phyloP scores from a whole-genome alignment of 1,140 invertebrate species.

The Dendrolimus punctatus region DNA sequence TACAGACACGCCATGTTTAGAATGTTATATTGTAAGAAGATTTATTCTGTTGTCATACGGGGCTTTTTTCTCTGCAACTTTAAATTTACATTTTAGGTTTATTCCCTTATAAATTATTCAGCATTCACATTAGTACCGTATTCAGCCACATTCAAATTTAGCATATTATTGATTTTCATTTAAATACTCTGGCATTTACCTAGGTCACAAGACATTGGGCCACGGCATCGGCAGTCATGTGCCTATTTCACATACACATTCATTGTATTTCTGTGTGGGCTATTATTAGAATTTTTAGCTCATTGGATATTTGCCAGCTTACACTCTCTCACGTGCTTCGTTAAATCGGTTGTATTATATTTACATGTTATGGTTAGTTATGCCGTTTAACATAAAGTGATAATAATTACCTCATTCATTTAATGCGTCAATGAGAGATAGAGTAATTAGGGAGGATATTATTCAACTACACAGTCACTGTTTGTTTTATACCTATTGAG shows the following conservation, averaged over 20 bases:
- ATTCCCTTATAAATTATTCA: no score
- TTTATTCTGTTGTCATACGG: no score
- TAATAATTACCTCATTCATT: background rate
- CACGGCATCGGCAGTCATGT: slow-evolving; percentile 48
- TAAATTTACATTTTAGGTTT: no score
- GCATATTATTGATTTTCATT: no score
- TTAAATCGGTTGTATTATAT: slow-evolving; percentile 24
- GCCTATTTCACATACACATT: slow-evolving; percentile 42
- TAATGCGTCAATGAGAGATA: no score
- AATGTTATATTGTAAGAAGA: no score
- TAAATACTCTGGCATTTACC: background rate
- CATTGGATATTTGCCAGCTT: slow-evolving; percentile 52
- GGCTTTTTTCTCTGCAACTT: no score
- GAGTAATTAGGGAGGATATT: no score
- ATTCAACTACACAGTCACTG: no score
- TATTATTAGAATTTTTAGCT: slow-evolving; percentile 68
- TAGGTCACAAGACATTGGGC: slow-evolving; percentile 32
- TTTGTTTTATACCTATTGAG: no score
- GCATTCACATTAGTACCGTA: no score
- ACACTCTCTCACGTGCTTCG: slow-evolving; percentile 39
- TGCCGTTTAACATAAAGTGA: background rate
- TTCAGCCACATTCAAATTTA: slow-evolving; percentile 4
- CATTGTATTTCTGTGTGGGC: slow-evolving; percentile 55
- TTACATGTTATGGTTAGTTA: slow-evolving; percentile 13
- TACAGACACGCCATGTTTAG: no score